Base-by-base conservation (phyloP, 2,888 invertebrate species). In the Phaonia tiefii region DNA sequence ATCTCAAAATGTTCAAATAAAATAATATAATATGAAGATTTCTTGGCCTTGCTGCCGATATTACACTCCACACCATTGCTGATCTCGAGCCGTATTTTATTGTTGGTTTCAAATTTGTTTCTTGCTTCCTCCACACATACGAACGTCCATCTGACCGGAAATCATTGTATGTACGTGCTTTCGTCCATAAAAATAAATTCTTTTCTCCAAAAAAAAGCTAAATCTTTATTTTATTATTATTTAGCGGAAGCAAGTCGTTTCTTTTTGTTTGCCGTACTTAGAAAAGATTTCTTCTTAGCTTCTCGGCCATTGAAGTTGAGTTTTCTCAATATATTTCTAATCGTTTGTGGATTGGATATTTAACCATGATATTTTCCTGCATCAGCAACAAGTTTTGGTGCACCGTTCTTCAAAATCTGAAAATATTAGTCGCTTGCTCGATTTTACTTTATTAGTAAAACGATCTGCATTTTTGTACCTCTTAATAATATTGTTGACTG, bases 221-320 rank as follows among this genome's bases (percentile, higher is more conserved):
- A 13, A 31, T 46, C 25, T 54, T 22, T 69, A n/a, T 42, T 51
- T 39, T n/a, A 42, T 20, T 54, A 10, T 17, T 54, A 13, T 10
- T 26, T 39, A 11, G 54, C 54, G 42, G 54, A 54, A 10, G 39
- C 39, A n/a, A 54, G 10, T 1, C 54, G 58, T 20, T 71, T 71
- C 17, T 58, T 15, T 25, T 71, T 56, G 20, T 56, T 70, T 15
- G 22, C 46, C 17, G 56, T 46, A 60, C 60, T 71, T 1, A 46
- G 44, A 37, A 49, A 72, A 20, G 54, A 65, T 26, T 65, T 73
- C 65, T 54, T 73, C 15, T 65, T n/a, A n/a, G n/a, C n/a, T n/a
- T n/a, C n/a, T n/a, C n/a, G n/a, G n/a, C n/a, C n/a, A n/a, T n/a
- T n/a, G 22, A 11, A 22, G 17, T 17, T 37, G 37, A 37, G 58